Conservation (phyloP, 1,140 invertebrate genomes). For the Drosophila sulfurigaster region DNA sequence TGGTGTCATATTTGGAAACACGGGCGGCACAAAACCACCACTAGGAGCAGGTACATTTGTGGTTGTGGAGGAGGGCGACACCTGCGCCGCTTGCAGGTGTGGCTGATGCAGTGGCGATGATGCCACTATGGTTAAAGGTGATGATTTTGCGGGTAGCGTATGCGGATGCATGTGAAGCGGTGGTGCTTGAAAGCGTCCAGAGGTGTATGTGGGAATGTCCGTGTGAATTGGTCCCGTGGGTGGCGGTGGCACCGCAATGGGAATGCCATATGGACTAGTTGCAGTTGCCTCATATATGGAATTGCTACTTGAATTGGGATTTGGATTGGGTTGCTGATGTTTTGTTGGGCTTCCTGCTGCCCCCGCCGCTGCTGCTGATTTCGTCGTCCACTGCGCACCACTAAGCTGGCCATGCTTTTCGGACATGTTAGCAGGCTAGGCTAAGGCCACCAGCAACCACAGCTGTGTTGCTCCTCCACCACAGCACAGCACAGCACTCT, state of each 20-base stretch:
- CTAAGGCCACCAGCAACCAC: slow-evolving; percentile 32
- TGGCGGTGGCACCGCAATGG: slow-evolving; percentile 23
- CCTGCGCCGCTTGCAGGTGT: slow-evolving; percentile 45
- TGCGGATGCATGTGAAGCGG: slow-evolving; percentile 49
- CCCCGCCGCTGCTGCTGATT: slow-evolving; percentile 64
- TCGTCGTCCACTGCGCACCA: slow-evolving; percentile 79
- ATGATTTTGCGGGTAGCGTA: slow-evolving; percentile 37
- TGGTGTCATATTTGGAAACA: slow-evolving; percentile 57
- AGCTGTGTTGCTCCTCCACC: slow-evolving; percentile 28
- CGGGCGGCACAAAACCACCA: slow-evolving; percentile 72
- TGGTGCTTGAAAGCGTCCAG: slow-evolving; percentile 76
- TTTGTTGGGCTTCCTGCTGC: slow-evolving; percentile 47
- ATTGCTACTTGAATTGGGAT: slow-evolving; percentile 26
- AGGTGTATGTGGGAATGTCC: slow-evolving; percentile 58
- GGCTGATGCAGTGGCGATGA: slow-evolving; percentile 27
- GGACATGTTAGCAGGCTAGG: slow-evolving; percentile 76
- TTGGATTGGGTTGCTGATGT: slow-evolving; percentile 34
- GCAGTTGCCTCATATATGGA: slow-evolving; percentile 36
- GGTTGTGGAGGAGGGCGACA: slow-evolving; percentile 54
- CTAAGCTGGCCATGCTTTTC: slow-evolving; percentile 78
- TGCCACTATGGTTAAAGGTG: slow-evolving; percentile 67
- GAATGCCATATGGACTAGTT: slow-evolving; percentile 55
- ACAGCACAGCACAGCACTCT: slow-evolving; percentile 11
- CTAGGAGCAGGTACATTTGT: slow-evolving; percentile 83
- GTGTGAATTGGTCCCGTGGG: slow-evolving; percentile 3